These are phyloP conservation scores for Lycaon pictus DNA, from an alignment of 2,113 vertebrate species.

Conservation along the genomic window DNA sequence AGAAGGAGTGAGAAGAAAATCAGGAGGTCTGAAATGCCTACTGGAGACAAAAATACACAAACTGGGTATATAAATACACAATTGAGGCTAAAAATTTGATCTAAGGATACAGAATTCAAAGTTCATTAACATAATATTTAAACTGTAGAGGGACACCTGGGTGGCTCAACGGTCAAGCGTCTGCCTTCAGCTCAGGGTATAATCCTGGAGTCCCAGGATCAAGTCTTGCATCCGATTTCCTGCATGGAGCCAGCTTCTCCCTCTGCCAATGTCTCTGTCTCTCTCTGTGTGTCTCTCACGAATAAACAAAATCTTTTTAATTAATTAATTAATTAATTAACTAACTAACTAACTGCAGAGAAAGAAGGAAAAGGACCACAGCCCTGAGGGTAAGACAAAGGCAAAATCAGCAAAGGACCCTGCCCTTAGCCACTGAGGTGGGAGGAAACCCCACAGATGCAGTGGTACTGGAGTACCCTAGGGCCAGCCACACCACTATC, in stretches of 20 bases:
- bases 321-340: too few relatives aligned
- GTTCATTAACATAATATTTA: background rate
- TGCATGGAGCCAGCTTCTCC: too few relatives aligned
- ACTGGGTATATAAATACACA: background rate
- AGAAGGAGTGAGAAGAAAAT: background rate
- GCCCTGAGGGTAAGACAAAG: background rate
- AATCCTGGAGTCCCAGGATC: too few relatives aligned
- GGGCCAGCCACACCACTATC: background rate
- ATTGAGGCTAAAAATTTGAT: background rate
- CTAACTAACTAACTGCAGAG: too few relatives aligned
- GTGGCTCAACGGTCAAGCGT: too few relatives aligned
- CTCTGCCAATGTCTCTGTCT: too few relatives aligned
- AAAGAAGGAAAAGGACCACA: background rate
- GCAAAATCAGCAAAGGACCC: background rate
- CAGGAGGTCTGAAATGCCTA: background rate
- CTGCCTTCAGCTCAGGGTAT: too few relatives aligned
- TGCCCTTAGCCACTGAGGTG: background rate
- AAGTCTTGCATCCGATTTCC: too few relatives aligned
- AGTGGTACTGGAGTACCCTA: too few relatives aligned
- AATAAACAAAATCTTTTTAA: too few relatives aligned
- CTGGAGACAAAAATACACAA: background rate
- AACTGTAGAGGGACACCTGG: too few relatives aligned
- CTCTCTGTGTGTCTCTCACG: too few relatives aligned
- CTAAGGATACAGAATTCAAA: background rate
- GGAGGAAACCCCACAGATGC: background rate